Conservation (phyloP, 1,140 invertebrate species). For the Drosophila arizonae region DNA sequence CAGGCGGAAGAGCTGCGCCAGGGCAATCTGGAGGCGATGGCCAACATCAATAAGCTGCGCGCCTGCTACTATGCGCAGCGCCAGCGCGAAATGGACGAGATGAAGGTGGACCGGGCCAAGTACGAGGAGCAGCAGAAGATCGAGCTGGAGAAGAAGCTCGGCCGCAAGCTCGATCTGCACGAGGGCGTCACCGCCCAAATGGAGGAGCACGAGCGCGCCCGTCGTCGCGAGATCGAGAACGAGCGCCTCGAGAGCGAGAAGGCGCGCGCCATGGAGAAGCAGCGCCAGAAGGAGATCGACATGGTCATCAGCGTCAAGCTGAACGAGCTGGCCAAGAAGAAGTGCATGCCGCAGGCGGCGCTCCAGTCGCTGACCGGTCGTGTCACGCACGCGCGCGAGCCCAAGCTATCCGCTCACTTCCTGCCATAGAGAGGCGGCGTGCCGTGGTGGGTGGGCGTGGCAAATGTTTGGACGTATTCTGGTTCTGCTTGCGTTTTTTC, state of each 20-base stretch:
- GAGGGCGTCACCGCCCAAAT: constrained; percentile 55
- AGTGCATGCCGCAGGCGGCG: constrained; percentile 42
- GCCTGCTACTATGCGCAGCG: constrained; percentile 60
- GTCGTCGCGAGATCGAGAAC: constrained; percentile 50
- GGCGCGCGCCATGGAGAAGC: constrained; percentile 22
- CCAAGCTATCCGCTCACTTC: constrained; percentile 32
- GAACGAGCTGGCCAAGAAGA: constrained; percentile 53
- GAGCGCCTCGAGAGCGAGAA: constrained; percentile 45
- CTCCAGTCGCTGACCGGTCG: constrained; percentile 54
- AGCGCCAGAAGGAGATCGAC: constrained; percentile 64
- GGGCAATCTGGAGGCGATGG: constrained; percentile 55
- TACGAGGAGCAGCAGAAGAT: constrained; percentile 44
- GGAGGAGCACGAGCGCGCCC: constrained; percentile 53
- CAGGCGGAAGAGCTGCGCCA: constrained; percentile 48
- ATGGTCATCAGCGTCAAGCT: constrained; percentile 63
- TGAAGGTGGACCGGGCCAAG: constrained; percentile 35
- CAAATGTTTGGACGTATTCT: too few species aligned
- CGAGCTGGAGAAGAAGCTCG: constrained; percentile 33
- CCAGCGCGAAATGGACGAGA: constrained; percentile 46
- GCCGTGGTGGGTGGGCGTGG: not conserved
- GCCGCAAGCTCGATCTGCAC: constrained; percentile 46
- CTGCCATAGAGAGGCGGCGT: not conserved
- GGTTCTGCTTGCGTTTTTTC: not conserved
- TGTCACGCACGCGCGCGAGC: constrained; percentile 32
- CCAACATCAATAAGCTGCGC: constrained; percentile 48